Evolutionary conservation across 1,140 invertebrate species (phyloP).

Genomic region (Diachasmimorpha longicaudata): DNA sequence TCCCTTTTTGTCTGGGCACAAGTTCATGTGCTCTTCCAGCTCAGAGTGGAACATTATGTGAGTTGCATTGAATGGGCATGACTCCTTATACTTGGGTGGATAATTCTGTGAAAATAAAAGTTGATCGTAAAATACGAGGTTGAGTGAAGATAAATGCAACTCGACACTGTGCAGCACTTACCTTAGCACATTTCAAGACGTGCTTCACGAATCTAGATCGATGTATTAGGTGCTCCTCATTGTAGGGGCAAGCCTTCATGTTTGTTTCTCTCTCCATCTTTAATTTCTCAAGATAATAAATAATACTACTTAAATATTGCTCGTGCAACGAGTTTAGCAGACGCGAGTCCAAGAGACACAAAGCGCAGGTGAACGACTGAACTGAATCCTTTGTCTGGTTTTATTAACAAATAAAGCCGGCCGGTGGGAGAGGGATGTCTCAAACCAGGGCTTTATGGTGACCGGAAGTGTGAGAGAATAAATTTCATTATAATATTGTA

Average conservation of each 20-base stretch:
- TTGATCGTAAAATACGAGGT: not conserved
- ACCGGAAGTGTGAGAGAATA: too few relatives aligned
- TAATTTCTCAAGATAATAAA: not conserved
- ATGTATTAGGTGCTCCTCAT: slow-evolving; percentile 44
- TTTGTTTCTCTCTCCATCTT: slow-evolving; percentile 7
- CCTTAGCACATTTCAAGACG: slow-evolving; percentile 55
- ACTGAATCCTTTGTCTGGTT: too few relatives aligned
- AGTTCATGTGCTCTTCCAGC: not conserved
- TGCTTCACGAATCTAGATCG: slow-evolving; percentile 47
- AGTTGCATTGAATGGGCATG: slow-evolving; percentile 17
- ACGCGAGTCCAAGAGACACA: too few relatives aligned
- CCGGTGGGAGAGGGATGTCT: too few relatives aligned
- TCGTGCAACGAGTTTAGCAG: too few relatives aligned
- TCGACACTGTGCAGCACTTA: slow-evolving; percentile 28
- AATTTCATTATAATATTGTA: too few relatives aligned
- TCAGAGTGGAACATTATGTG: slow-evolving; percentile 1
- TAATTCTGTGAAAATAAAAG: not conserved
- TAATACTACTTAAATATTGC: not conserved
- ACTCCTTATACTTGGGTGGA: slow-evolving; percentile 6
- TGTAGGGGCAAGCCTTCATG: slow-evolving; percentile 48
- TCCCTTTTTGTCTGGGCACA: not conserved
- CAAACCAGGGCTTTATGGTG: too few relatives aligned
- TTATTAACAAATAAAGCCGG: too few relatives aligned
- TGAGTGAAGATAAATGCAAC: not conserved
- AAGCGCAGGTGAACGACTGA: too few relatives aligned